phyloP scores from a whole-genome alignment of 2,113 vertebrate genomes.

The Garra rufa region DNA sequence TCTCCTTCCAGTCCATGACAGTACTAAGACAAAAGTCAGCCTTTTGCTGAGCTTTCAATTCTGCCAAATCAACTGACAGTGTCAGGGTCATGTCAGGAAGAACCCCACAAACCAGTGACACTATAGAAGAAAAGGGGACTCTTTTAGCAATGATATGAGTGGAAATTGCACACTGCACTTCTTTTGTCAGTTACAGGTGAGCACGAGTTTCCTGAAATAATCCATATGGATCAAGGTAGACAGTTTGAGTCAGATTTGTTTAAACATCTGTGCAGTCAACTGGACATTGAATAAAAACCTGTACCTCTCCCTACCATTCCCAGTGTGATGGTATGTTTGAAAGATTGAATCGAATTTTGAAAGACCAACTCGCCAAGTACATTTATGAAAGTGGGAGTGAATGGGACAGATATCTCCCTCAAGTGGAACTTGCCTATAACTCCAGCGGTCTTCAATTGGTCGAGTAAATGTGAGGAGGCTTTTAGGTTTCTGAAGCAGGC shows the following conservation, averaged over 20 bases:
- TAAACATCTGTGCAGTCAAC: neutral
- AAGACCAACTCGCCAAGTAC: neutral
- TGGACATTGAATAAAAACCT: neutral
- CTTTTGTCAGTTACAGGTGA: neutral
- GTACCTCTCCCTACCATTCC: neutral
- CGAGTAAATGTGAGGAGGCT: neutral
- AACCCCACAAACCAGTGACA: neutral
- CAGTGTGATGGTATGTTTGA: neutral
- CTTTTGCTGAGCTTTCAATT: neutral
- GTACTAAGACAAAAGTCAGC: neutral
- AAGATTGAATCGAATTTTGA: neutral
- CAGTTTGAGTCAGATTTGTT: neutral
- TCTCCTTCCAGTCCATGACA: neutral
- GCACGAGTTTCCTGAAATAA: constrained; percentile 15
- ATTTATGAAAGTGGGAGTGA: too few species aligned
- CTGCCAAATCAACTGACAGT: constrained; percentile 12
- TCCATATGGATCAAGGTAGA: constrained; percentile 35
- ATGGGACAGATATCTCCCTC: too few species aligned
- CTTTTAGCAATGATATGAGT: neutral
- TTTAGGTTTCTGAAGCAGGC: neutral
- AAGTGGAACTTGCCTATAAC: neutral
- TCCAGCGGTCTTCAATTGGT: neutral
- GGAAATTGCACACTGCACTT: constrained; percentile 23
- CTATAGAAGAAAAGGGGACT: neutral
- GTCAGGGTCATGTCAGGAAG: constrained; percentile 9